Conservation (phyloP, 92 coral and sea anemone genomes). For the Heteractis magnifica region DNA sequence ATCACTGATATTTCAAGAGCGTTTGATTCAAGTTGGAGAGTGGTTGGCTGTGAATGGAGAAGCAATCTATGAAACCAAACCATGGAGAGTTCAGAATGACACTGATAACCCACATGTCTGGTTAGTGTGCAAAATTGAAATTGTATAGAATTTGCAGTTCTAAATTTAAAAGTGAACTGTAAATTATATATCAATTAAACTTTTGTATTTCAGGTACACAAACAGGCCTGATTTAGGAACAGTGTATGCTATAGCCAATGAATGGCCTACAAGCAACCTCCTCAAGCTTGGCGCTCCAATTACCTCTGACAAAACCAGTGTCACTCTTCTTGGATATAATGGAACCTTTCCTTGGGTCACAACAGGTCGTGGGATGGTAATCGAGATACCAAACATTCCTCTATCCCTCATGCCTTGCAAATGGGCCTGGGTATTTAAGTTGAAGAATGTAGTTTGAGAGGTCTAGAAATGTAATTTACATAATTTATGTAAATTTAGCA, state of each 20-base stretch:
- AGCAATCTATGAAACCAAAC: slow-evolving; percentile 82
- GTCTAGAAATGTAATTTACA: too few relatives aligned
- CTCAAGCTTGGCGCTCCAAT: slow-evolving; percentile 54
- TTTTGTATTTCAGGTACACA: slow-evolving; percentile 67
- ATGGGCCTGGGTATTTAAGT: slow-evolving; percentile 95
- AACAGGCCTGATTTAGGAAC: slow-evolving; percentile 40
- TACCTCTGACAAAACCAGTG: slow-evolving; percentile 48
- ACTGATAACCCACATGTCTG: slow-evolving; percentile 71
- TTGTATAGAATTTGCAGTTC: neutral
- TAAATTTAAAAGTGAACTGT: too few relatives aligned
- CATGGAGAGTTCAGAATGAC: slow-evolving; percentile 96
- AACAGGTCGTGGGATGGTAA: slow-evolving; percentile 50
- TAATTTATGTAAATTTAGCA: too few relatives aligned
- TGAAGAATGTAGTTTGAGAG: slow-evolving; percentile 37
- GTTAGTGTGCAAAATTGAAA: slow-evolving; percentile 41
- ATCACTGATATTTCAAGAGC: slow-evolving; percentile 81
- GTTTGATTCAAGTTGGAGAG: slow-evolving; percentile 86
- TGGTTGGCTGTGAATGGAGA: slow-evolving; percentile 93
- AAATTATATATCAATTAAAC: neutral
- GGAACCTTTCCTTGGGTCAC: slow-evolving; percentile 57
- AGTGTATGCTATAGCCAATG: slow-evolving; percentile 72
- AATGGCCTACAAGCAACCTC: slow-evolving; percentile 64
- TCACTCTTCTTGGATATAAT: slow-evolving; percentile 66
- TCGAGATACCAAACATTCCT: slow-evolving; percentile 69
- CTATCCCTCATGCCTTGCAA: slow-evolving; percentile 65